A percentile compares a stretch with the other conserved stretches of the same genome.
Conservation (phyloP, 2,888 invertebrate genomes). For the Xestia c-nigrum region DNA sequence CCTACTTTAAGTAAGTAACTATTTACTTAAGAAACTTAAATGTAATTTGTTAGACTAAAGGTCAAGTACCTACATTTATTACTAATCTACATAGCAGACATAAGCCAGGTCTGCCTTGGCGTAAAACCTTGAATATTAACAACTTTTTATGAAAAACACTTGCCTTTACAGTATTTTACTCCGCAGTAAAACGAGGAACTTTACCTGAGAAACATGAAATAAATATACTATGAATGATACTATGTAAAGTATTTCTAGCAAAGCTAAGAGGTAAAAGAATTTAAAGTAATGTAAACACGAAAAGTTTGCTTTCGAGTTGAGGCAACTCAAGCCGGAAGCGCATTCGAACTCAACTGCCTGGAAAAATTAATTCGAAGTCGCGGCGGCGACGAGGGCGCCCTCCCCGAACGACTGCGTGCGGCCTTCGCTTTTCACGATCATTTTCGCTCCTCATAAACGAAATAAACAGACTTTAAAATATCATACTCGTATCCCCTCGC, state of each 20-base stretch:
- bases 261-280: conserved; percentile 86
- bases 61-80: conserved; percentile 29
- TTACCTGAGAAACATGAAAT: conserved; percentile 74
- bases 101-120: conserved; percentile 3
- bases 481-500: conserved; percentile 70
- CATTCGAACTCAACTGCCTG: conserved; percentile 89
- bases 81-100: conserved; percentile 4
- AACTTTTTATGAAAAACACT: conserved; percentile 44
- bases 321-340: conserved; percentile 86
- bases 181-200: conserved; percentile 49
- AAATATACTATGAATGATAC: conserved; percentile 78
- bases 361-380: conserved; percentile 89
- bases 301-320: conserved; percentile 89
- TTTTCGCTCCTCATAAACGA: conserved; percentile 78
- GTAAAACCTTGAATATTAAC: conserved; percentile 43
- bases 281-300: conserved; percentile 89
- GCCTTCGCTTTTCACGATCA: conserved; percentile 77
- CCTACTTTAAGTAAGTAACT: conserved; percentile 20
- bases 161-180: conserved; percentile 39
- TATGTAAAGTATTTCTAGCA: conserved; percentile 82
- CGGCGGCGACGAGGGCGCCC: conserved; percentile 75
- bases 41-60: conserved; percentile 30
- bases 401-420: conserved; percentile 65
- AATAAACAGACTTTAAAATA: conserved; percentile 77
- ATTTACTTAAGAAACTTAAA: conserved; percentile 22